Evolutionary conservation across 2,888 invertebrate species (phyloP), one percentile per base, ranked within the genome.

Genomic region (Drosophila nigritarsus): DNA sequence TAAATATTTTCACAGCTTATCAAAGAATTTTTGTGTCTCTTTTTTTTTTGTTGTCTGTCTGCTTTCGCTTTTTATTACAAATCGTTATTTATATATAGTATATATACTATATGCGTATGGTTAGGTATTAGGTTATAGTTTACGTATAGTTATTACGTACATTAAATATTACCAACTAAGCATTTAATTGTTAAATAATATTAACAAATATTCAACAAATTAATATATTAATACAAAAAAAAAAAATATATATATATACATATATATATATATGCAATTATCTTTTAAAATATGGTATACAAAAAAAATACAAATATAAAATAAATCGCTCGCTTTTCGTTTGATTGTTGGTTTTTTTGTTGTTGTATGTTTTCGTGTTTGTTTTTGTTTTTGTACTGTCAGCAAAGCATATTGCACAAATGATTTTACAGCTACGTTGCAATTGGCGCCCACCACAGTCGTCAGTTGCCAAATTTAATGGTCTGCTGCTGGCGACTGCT

Each of bases 381-480:
- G 64, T 51, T 53, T 63, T 76, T 62, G 64, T 51, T 66, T 63
- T 76, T 66, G 71, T 67, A 76, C 80, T 76, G 45, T 56, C 20
- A 42, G 63, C 63, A 42, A 36, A 72, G 20, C 77, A 67, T 81
- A 78, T 78, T 78, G 78, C 82, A 78, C 82, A 75, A 70, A 63
- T 68, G 40, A 34, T 72, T 65, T 65, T 59, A 51, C 58, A 42
- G 45, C 62, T 58, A 51, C 8, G 32, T 53, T 34, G 24, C 18
- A 45, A 6, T 45, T 50, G 42, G 32, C 24, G 7, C 8, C 30
- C 48, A 32, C 30, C 45, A 13, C 54, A 56, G 40, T n/a, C 30
- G 15, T 89, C 65, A 92, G 64, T 93, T 93, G 54, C 92, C 93
- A 76, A 93, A 93, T 53, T 91, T 92, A 48, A 93, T 93, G 38